These are phyloP conservation scores for Caenorhabditis sp. DNA, from an alignment of 2,888 invertebrate genomes.

Conservation along the genomic window DNA sequence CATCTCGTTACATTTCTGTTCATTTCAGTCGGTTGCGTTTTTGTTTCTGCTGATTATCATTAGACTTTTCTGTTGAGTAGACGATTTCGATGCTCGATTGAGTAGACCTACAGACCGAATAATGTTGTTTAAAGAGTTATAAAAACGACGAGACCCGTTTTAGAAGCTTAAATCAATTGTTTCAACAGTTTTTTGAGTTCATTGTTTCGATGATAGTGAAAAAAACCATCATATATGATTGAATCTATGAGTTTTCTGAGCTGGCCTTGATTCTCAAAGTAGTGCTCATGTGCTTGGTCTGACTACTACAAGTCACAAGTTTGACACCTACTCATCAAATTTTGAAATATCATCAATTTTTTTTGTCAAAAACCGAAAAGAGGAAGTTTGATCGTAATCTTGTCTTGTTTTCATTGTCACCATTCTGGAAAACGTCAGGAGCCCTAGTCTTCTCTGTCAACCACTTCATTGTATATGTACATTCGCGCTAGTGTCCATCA, in stretches of 20 bases:
- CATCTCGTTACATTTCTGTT: slow-evolving; percentile 16
- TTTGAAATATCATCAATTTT: neutral
- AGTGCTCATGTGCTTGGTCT: neutral
- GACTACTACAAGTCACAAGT: neutral
- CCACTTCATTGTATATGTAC: slow-evolving; percentile 51
- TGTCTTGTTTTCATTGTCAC: neutral
- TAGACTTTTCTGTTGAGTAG: slow-evolving; percentile 53
- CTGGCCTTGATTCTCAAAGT: neutral
- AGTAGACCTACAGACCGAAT: slow-evolving; percentile 11
- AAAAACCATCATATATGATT: too few relatives aligned
- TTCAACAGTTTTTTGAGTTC: too few relatives aligned
- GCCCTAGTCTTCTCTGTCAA: neutral
- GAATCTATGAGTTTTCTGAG: too few relatives aligned
- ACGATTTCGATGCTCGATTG: slow-evolving; percentile 47
- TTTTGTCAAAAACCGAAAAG: too few relatives aligned
- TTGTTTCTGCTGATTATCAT: slow-evolving; percentile 25
- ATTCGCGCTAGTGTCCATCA: slow-evolving; percentile 47
- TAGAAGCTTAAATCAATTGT: too few relatives aligned
- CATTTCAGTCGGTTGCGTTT: slow-evolving; percentile 42
- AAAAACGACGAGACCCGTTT: too few relatives aligned
- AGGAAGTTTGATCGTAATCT: too few relatives aligned
- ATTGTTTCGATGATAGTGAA: too few relatives aligned
- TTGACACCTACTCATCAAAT: neutral
- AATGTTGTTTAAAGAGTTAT: neutral
- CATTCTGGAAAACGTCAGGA: slow-evolving; percentile 16